A percentile compares a stretch with the other conserved stretches of the same genome.
These are phyloP conservation scores for Homalodisca vitripennis DNA, from an alignment of 1,140 invertebrate genomes.

Conservation along the genomic window DNA sequence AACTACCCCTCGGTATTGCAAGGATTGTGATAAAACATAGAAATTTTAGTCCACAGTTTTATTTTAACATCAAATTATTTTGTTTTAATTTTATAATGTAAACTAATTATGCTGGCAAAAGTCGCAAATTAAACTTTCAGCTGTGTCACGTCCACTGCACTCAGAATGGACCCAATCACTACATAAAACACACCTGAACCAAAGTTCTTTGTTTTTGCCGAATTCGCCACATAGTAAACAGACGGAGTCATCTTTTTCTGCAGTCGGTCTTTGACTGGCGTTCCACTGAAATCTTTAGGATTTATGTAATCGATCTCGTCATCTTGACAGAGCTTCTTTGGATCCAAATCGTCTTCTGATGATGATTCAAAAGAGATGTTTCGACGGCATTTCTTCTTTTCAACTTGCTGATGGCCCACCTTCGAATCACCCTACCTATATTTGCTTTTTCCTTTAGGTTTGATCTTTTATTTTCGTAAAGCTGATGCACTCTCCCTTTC, in stretches of 20 bases:
- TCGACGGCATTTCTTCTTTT: neutral
- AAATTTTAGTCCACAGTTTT: too few species aligned
- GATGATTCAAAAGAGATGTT: neutral
- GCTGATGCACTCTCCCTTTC: neutral
- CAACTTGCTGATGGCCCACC: neutral
- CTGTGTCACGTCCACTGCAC: constrained; percentile 30
- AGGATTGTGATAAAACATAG: too few species aligned
- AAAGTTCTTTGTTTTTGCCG: constrained; percentile 35
- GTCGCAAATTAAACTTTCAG: constrained; percentile 30
- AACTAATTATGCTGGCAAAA: too few species aligned
- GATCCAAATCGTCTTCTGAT: neutral
- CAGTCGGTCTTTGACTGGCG: neutral
- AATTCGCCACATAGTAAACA: constrained; percentile 36
- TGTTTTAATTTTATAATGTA: too few species aligned
- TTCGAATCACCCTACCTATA: neutral
- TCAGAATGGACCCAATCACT: constrained; percentile 32
- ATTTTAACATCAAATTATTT: too few species aligned
- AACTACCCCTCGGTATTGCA: too few species aligned
- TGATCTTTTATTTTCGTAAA: neutral
- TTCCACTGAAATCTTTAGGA: neutral
- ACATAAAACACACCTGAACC: constrained; percentile 34
- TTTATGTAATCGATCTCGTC: constrained; percentile 20
- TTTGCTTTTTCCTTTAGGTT: constrained; percentile 10
- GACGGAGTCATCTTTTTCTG: neutral
- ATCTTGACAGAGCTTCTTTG: constrained; percentile 11